Base-by-base conservation (phyloP, 2,797 vertebrate species). In the Ctenosaura bakeri region DNA sequence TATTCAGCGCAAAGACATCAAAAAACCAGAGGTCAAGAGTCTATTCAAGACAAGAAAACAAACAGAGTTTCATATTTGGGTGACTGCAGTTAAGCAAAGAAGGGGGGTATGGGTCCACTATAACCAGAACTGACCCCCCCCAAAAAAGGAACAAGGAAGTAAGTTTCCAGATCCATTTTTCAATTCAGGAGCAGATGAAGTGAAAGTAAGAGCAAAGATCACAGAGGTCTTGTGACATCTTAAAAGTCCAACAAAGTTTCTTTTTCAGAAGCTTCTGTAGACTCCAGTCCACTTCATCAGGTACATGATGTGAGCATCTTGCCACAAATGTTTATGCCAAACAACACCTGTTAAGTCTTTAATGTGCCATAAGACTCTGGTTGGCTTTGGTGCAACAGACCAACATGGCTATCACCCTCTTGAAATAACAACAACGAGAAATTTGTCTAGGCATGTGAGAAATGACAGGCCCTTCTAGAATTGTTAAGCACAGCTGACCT, bases 11-110 rank as follows among this genome's bases (percentile, higher is more conserved):
- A 91, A 99, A 99, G 90, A 99, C 98, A 4, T 99, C 98, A 66
- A 99, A 99, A 96, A 97, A 98, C 98, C 98, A 99, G 87, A 97
- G 98, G 95, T 99, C 98, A 76, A 99, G 96, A 89, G 98, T 98
- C 98, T 99, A 93, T 2, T 42, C 90, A 87, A 22, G 4, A 13
- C 32, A 32, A 9, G 46, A 29, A 79, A 42, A 29, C 38, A 83
- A 69, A 29, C 24, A 87, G 76, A 89, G 38, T 12, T 26, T 38
- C 22, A 38, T 1, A 18, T 42, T 32, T 50, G 14, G 1, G 42
- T 6, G 13, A 16, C 64, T 76, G n/a, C 29, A 26, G 14, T 24
- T 29, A 20, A 66, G 46, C 20, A 54, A 38, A 64, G 29, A 38
- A n/a, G 8, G 46, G 59, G 32, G 35, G 16, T 22, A 74, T 22